Percentiles rank a stretch among this genome's conserved stretches.
phyloP scores from a whole-genome alignment of 2,113 vertebrate genomes.

The Gymnobelideus leadbeateri region DNA sequence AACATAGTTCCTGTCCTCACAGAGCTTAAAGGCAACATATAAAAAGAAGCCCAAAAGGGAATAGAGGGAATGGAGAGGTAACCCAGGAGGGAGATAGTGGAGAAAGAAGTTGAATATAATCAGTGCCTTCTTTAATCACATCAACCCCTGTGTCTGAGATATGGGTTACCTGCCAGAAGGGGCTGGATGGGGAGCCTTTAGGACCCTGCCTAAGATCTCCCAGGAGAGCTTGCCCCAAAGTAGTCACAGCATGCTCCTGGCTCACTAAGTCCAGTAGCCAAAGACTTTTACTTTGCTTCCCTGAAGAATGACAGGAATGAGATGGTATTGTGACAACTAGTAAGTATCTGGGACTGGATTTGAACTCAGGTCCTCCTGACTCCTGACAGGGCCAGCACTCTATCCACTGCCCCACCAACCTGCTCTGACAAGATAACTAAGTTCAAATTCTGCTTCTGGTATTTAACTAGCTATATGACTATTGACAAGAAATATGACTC shows the following conservation, averaged over 20 bases:
- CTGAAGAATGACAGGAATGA: background rate
- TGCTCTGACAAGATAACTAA: background rate
- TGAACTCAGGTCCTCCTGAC: background rate
- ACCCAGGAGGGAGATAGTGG: too few relatives aligned
- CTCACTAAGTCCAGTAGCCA: background rate
- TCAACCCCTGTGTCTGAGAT: too few relatives aligned
- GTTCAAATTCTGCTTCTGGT: background rate
- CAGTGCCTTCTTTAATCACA: too few relatives aligned
- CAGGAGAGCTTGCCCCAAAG: background rate
- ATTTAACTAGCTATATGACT: background rate
- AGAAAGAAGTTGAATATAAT: too few relatives aligned
- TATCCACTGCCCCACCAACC: background rate
- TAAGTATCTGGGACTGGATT: background rate
- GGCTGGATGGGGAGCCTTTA: too few relatives aligned
- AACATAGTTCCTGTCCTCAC: too few relatives aligned
- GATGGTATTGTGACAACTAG: background rate
- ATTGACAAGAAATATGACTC: background rate
- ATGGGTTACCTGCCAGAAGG: too few relatives aligned
- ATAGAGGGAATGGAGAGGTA: too few relatives aligned
- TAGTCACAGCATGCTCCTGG: background rate
- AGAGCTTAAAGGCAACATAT: too few relatives aligned
- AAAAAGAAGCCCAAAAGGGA: too few relatives aligned
- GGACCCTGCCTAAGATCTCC: too few relatives aligned
- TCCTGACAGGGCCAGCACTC: background rate
- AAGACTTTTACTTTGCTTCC: background rate